Evolutionary conservation across 1,140 invertebrate genomes (phyloP).

Genomic region (Leguminivora glycinivorella): DNA sequence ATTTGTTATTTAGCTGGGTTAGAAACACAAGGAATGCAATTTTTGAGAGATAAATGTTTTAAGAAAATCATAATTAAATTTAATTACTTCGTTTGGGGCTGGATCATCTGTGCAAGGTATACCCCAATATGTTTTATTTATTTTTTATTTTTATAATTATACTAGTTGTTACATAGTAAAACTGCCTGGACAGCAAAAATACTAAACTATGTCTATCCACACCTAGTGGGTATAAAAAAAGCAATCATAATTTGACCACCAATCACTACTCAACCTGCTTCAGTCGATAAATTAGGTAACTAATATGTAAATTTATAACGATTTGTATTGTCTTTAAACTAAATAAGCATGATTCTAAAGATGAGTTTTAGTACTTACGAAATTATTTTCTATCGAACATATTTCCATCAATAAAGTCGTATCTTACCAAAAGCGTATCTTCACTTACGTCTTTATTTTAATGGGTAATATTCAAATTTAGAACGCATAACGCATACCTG

Average conservation of each 20-base stretch:
- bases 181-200: too few relatives aligned
- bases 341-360: background rate
- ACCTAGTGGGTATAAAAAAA: too few relatives aligned
- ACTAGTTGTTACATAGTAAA: too few relatives aligned
- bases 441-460: background rate
- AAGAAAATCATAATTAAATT: too few relatives aligned
- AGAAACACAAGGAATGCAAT: too few relatives aligned
- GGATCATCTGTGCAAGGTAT: too few relatives aligned
- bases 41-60: too few relatives aligned
- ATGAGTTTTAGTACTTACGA: background rate
- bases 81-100: too few relatives aligned
- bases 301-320: background rate
- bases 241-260: background rate
- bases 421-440: background rate
- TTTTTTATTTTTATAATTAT: too few relatives aligned
- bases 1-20: too few relatives aligned
- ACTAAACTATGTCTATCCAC: too few relatives aligned
- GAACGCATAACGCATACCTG: constrained; percentile 12
- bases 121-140: too few relatives aligned
- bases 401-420: background rate
- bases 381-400: background rate
- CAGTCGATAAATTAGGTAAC: constrained; percentile 7
- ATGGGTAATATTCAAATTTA: constrained; percentile 12
- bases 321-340: background rate
- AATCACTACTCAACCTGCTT: background rate